Evolutionary conservation across 2,888 invertebrate species (phyloP).

Genomic region (Pristionchus fissidentatus): DNA sequence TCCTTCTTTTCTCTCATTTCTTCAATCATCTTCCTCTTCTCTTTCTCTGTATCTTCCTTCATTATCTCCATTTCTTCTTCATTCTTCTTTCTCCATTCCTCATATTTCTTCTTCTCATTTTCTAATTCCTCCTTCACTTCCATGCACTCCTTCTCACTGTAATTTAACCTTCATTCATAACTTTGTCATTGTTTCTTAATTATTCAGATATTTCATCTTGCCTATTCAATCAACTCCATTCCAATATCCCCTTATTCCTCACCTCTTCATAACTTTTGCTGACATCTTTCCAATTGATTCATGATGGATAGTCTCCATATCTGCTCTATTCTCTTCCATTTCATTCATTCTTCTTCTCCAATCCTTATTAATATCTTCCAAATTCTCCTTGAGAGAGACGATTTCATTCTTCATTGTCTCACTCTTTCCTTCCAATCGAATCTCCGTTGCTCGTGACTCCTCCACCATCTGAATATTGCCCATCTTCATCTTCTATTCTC

Average conservation of each 20-base stretch:
- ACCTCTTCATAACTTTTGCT: not conserved
- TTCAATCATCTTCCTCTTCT: not conserved
- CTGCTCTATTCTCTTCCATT: not conserved
- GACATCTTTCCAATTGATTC: not conserved
- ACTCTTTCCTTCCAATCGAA: too few species aligned
- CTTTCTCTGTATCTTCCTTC: not conserved
- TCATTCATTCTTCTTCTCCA: constrained; percentile 4
- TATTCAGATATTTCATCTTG: too few species aligned
- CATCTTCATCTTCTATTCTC: not conserved
- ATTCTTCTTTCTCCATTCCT: not conserved
- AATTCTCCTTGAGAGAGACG: not conserved
- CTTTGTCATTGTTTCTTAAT: too few species aligned
- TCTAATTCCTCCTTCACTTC: not conserved
- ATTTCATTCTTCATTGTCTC: too few species aligned
- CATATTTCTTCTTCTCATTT: not conserved
- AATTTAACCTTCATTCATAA: too few species aligned
- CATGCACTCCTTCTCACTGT: not conserved
- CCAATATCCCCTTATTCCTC: not conserved
- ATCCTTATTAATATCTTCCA: not conserved
- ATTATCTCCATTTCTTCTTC: not conserved
- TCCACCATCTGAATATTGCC: too few species aligned
- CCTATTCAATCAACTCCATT: not conserved
- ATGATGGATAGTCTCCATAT: not conserved
- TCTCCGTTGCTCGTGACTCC: too few species aligned
- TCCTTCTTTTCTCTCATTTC: not conserved